A percentile compares a stretch with the other conserved stretches of the same genome.
phyloP scores from a whole-genome alignment of 2,113 vertebrate genomes.

The Ploceus nigricollis region DNA sequence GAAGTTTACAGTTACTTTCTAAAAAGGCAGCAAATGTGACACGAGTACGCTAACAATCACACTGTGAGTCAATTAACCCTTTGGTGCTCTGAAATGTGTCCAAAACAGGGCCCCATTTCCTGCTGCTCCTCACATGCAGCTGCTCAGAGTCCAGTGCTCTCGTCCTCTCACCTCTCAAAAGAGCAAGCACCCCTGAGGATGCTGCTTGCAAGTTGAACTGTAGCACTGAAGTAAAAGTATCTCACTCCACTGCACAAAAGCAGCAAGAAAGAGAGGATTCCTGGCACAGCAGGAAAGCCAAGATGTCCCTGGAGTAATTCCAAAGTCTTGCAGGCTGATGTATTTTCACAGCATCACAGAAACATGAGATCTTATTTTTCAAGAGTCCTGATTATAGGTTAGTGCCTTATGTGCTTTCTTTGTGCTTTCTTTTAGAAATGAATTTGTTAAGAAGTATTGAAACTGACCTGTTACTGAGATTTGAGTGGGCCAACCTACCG shows the following conservation, averaged over 20 bases:
- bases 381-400: not conserved
- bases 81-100: not conserved
- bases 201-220: not conserved
- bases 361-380: not conserved
- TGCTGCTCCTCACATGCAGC: not conserved
- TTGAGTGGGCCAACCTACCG: not conserved
- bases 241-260: not conserved
- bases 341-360: not conserved
- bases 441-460: not conserved
- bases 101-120: not conserved
- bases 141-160: not conserved
- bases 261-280: not conserved
- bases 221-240: not conserved
- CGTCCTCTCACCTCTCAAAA: accelerated
- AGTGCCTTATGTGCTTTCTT: not conserved
- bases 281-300: not conserved
- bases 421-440: not conserved
- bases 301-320: conserved; percentile 2
- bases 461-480: not conserved
- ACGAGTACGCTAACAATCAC: not conserved
- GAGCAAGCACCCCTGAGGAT: not conserved
- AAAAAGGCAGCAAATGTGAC: not conserved
- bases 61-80: not conserved
- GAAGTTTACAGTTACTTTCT: not conserved
- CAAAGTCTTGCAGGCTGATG: not conserved